These are phyloP conservation scores for Horisme vitalbata DNA, from an alignment of 2,888 invertebrate species.

Conservation along the genomic window DNA sequence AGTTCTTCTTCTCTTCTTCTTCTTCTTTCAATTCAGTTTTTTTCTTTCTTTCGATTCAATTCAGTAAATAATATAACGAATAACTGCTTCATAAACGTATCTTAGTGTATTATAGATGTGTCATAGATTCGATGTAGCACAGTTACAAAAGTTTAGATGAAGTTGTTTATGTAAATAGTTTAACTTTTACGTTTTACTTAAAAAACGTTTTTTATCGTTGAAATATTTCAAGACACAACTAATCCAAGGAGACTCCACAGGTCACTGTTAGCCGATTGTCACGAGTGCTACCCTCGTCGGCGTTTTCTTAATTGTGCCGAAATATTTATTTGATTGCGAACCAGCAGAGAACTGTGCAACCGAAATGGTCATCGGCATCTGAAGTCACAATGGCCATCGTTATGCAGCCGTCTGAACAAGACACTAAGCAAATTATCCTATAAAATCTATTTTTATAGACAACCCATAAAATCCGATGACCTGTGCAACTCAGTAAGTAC, in stretches of 20 bases:
- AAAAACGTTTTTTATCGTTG: neutral
- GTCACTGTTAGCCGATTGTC: constrained; percentile 63
- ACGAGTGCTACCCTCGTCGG: constrained; percentile 80
- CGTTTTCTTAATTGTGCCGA: constrained; percentile 83
- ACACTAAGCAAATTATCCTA: constrained; percentile 54
- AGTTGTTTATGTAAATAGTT: no score
- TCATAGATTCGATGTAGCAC: no score
- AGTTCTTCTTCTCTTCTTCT: no score
- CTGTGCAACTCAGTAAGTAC: constrained; percentile 24
- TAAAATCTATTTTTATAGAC: constrained; percentile 51
- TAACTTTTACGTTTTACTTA: neutral
- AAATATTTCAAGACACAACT: constrained; percentile 34
- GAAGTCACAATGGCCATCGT: constrained; percentile 66
- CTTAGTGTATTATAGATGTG: no score
- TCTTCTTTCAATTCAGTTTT: no score
- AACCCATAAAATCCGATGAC: constrained; percentile 30
- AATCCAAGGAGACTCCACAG: constrained; percentile 54
- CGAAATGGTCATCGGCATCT: constrained; percentile 81
- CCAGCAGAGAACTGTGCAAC: constrained; percentile 75
- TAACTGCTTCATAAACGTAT: no score
- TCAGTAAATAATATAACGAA: no score
- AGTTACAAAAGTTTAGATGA: no score
- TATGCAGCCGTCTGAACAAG: constrained; percentile 46
- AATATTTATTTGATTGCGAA: constrained; percentile 83
- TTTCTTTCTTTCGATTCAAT: no score